Evolutionary conservation across 2,888 invertebrate species (phyloP).

Genomic region (Trichogramma evanescens): DNA sequence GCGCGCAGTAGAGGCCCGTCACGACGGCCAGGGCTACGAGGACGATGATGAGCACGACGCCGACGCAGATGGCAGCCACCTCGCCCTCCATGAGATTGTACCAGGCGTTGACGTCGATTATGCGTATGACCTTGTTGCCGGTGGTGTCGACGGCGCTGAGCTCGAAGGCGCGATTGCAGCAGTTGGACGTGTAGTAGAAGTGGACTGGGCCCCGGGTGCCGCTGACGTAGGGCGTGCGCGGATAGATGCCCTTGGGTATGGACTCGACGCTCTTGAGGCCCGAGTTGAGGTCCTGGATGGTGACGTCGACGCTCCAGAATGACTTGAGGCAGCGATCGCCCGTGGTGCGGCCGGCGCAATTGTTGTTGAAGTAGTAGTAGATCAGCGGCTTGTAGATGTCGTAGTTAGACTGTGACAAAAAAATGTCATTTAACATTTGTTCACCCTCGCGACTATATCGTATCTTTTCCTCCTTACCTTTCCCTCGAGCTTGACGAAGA

Average conservation of each 20-base stretch:
- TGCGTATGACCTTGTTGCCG: conserved; percentile 66
- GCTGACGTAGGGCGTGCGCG: conserved; percentile 58
- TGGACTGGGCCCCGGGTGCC: conserved; percentile 62
- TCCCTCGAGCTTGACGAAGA: conserved; percentile 30
- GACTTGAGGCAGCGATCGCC: conserved; percentile 57
- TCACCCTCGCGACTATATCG: too few relatives aligned
- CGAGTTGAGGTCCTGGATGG: conserved; percentile 55
- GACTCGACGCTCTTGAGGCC: conserved; percentile 40
- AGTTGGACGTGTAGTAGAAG: conserved; percentile 64
- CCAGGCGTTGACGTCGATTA: conserved; percentile 57
- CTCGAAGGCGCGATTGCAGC: conserved; percentile 64
- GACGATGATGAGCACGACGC: conserved; percentile 57
- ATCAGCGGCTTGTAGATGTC: conserved; percentile 57
- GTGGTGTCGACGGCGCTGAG: conserved; percentile 62
- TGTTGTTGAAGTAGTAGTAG: conserved; percentile 59
- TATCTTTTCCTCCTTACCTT: conserved; percentile 20
- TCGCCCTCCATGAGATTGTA: conserved; percentile 49
- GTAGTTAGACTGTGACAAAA: conserved; percentile 25
- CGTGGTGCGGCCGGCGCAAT: conserved; percentile 54
- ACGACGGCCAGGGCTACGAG: conserved; percentile 55
- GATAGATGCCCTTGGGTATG: conserved; percentile 52
- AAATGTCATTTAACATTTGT: background rate
- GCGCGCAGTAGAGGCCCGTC: conserved; percentile 57
- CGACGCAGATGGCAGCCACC: conserved; percentile 67
- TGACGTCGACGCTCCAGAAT: conserved; percentile 64